phyloP scores from a whole-genome alignment of 2,888 invertebrate genomes.

The Linnaemya vulpina region DNA sequence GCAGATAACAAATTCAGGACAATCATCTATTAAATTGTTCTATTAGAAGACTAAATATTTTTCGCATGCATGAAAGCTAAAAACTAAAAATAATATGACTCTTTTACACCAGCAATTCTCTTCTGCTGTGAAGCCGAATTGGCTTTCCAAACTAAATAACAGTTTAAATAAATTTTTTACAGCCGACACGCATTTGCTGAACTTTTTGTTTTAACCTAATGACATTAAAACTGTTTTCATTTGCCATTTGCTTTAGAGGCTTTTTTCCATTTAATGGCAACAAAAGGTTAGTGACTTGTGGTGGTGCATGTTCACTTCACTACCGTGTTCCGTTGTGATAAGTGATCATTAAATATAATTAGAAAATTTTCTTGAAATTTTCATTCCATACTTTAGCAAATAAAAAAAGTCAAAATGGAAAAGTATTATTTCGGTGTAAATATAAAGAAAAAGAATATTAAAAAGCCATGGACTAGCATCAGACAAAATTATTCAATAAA shows the following conservation, averaged over 20 bases:
- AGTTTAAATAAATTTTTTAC: conserved; percentile 31
- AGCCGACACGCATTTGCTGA: conserved; percentile 60
- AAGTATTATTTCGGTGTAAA: conserved; percentile 7
- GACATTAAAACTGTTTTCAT: conserved; percentile 47
- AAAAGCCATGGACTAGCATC: conserved; percentile 11
- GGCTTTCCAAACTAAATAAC: conserved; percentile 11
- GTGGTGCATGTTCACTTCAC: conserved; percentile 48
- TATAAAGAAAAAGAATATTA: conserved; percentile 5
- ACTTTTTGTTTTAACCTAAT: conserved; percentile 54
- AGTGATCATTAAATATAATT: conserved; percentile 64
- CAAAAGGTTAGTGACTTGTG: conserved; percentile 36
- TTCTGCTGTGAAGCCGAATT: neutral
- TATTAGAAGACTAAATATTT: conserved; percentile 18
- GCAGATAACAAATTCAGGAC: conserved; percentile 48
- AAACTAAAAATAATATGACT: conserved; percentile 20
- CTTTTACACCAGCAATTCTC: neutral
- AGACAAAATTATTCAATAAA: conserved; percentile 27
- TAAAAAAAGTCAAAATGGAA: conserved; percentile 4
- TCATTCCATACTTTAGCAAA: conserved; percentile 1
- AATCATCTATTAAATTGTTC: conserved; percentile 56
- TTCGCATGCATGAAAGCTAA: conserved; percentile 27
- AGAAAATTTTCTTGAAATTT: conserved; percentile 35
- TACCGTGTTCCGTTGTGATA: conserved; percentile 61
- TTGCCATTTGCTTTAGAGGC: conserved; percentile 34
- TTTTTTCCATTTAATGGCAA: neutral